Base-by-base conservation (phyloP, 2,888 invertebrate species). In the Drosophila mimica region DNA sequence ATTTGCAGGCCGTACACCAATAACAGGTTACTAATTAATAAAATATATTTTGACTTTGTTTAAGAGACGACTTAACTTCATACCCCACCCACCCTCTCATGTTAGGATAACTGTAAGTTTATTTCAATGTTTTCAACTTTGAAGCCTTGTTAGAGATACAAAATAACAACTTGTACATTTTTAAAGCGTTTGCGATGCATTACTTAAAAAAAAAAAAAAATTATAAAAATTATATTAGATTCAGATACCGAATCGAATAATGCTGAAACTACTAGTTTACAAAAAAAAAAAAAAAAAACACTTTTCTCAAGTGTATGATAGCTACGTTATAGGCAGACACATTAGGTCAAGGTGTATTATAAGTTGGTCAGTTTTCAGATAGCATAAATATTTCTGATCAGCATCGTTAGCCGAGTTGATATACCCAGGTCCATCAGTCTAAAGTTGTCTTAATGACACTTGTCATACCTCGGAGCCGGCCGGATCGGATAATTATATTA, bases 1-100 rank as follows among this genome's bases (percentile, higher is more conserved):
- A 51, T 17, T 31, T 51, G 60, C 53, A 38, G 17, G 30, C 15
- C 36, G 34, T 30, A 20, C 60, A 11, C 51, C 28, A 15, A 60
- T 11, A n/a, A 15, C 30, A 13, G 17, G 4, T 7, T 15, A 30
- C 36, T 31, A 11, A 53, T 31, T 25, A 5, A 36, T 30, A 31
- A 40, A 25, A 46, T 15, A 20, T 7, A 46, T 46, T 46, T 25
- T 46, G 4, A 25, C 20, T 46, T 25, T 2, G 20, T 4, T 15
- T 4, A 46, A 8, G 46, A 46, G 25, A 46, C 15, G 4, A 25
- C 20, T 25, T 4, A 46, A 46, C 46, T 25, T 15, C 25, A 46
- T 7, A 25, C 13, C 0, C 20, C 25, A 15, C 8, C 4, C 25
- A 15, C 15, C 15, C 15, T 7, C 7, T 25, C 20, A 30, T n/a